Percentiles rank a stretch among this genome's conserved stretches.
phyloP scores from a whole-genome alignment of 2,113 vertebrate genomes.

The Sigmodon hispidus region DNA sequence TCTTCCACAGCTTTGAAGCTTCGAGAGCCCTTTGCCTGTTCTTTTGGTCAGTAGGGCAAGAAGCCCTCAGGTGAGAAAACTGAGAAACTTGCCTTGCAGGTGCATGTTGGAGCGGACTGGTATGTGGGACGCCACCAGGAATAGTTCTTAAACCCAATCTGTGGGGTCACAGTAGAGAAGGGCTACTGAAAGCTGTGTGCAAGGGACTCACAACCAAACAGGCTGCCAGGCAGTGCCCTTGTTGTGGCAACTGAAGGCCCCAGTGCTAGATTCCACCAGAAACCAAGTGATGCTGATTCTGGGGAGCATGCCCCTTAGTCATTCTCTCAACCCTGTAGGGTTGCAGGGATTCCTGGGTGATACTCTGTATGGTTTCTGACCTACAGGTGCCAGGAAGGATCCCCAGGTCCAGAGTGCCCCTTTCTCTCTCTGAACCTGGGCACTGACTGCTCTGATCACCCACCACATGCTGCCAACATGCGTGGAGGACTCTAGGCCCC shows the following conservation, averaged over 20 bases:
- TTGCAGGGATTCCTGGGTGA: background rate
- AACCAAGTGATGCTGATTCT: background rate
- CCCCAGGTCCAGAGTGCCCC: background rate
- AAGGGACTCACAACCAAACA: background rate
- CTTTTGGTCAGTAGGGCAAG: background rate
- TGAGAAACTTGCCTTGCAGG: background rate
- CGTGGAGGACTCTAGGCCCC: background rate
- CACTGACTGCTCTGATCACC: background rate
- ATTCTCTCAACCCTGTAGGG: background rate
- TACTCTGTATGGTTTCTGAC: background rate
- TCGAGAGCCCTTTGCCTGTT: background rate
- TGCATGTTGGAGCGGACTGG: background rate
- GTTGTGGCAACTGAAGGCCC: background rate
- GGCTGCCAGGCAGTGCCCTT: background rate
- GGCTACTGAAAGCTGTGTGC: background rate
- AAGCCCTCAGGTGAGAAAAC: background rate
- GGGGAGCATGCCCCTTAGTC: background rate
- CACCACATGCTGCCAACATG: background rate
- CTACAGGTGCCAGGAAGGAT: background rate
- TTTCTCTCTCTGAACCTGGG: background rate
- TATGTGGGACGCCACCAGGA: background rate
- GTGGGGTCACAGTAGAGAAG: background rate
- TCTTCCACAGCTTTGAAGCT: conserved; percentile 25
- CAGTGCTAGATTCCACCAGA: background rate
- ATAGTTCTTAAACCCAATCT: background rate